Conservation (phyloP, 2,888 invertebrate genomes). For the Stenchaetothrips biformis region DNA sequence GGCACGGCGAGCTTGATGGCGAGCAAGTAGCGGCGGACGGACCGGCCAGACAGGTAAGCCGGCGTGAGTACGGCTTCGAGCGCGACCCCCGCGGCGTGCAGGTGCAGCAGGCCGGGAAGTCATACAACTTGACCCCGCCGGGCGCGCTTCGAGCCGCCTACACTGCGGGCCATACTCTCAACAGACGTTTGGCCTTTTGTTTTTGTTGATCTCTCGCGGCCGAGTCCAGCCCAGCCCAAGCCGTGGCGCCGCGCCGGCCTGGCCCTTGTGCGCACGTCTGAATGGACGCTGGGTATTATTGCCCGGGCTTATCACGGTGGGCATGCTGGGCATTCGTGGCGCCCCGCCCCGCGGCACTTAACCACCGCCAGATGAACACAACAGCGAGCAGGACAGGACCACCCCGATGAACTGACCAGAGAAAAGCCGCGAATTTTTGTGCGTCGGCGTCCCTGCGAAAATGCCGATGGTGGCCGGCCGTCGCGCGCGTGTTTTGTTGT, state of each 20-base stretch:
- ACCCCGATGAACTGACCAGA: background rate
- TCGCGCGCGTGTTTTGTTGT: no score
- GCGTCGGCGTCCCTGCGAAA: no score
- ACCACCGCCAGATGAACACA: background rate
- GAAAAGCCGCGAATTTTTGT: background rate
- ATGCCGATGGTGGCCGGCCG: no score
- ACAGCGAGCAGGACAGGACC: background rate
- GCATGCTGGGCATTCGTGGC: background rate
- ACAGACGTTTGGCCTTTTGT: no score
- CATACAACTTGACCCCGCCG: slow-evolving; percentile 4
- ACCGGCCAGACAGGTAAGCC: background rate
- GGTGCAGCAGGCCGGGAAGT: slow-evolving; percentile 1
- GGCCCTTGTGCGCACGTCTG: background rate
- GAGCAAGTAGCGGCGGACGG: background rate
- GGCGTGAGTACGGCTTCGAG: background rate
- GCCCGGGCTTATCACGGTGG: background rate
- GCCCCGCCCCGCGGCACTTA: background rate
- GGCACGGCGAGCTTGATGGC: background rate
- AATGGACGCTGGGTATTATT: background rate
- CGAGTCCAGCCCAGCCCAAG: no score
- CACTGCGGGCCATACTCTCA: no score
- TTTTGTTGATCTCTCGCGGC: background rate
- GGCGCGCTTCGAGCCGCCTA: no score
- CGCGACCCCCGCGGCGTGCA: background rate
- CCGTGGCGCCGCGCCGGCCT: background rate